Percentiles rank a stretch among this genome's conserved stretches.
These are phyloP conservation scores for Calliphora vicina DNA, from an alignment of 1,140 invertebrate species.

Conservation along the genomic window DNA sequence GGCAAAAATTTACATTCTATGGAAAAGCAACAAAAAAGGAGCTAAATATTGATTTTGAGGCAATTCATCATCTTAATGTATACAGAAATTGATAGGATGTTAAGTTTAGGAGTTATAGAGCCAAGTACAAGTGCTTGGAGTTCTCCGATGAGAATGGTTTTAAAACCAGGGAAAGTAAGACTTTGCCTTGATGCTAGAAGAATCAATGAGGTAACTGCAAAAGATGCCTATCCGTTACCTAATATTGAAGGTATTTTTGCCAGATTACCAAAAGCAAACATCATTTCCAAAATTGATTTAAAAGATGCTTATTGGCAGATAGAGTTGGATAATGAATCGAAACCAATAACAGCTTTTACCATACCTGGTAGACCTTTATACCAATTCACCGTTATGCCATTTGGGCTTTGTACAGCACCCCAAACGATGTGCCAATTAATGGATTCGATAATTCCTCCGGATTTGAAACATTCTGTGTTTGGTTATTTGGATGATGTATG, in stretches of 20 bases:
- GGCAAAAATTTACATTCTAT: too few relatives aligned
- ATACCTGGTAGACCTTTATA: constrained; percentile 45
- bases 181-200: not conserved
- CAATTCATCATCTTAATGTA: too few relatives aligned
- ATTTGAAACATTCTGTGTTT: too few relatives aligned
- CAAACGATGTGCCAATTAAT: constrained; percentile 16
- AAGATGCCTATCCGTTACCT: constrained; percentile 49
- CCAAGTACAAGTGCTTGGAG: not conserved
- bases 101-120: not conserved
- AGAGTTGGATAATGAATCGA: constrained; percentile 33
- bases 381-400: constrained; percentile 43
- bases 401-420: constrained; percentile 7
- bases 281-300: constrained; percentile 37
- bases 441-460: not conserved
- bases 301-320: constrained; percentile 47
- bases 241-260: constrained; percentile 53
- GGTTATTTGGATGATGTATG: constrained; percentile 18
- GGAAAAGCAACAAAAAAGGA: too few relatives aligned
- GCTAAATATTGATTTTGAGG: too few relatives aligned
- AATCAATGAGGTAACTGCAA: constrained; percentile 29
- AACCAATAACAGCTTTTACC: constrained; percentile 59
- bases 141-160: constrained; percentile 30
- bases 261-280: constrained; percentile 39
- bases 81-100: constrained; percentile 1
- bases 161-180: not conserved